Evolutionary conservation across 1,140 invertebrate species (phyloP).

Genomic region (Tetramorium parvispinum): DNA sequence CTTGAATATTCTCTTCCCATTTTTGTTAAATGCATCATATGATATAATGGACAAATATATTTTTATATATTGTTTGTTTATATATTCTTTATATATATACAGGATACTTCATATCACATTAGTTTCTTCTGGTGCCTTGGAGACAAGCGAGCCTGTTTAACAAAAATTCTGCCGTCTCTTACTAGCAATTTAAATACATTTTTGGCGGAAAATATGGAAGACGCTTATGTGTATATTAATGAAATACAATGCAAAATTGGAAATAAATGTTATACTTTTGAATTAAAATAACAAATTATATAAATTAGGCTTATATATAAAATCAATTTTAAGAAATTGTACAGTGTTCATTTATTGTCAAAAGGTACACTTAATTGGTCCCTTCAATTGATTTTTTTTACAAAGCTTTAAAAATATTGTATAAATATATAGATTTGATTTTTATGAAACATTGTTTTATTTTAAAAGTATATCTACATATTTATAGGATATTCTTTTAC

Average conservation of each 20-base stretch:
- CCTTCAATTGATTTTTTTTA: neutral
- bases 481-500: neutral
- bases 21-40: conserved; percentile 6
- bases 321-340: neutral
- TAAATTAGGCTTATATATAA: neutral
- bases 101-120: conserved; percentile 91
- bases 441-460: neutral
- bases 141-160: conserved; percentile 85
- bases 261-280: conserved; percentile 82
- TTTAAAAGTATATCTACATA: neutral
- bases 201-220: conserved; percentile 75
- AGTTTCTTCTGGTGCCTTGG: conserved; percentile 89
- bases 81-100: too few relatives aligned
- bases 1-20: neutral
- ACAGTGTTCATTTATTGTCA: neutral
- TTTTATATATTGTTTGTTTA: too few relatives aligned
- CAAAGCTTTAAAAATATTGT: neutral
- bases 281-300: conserved; percentile 68
- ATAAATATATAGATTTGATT: neutral
- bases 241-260: conserved; percentile 84
- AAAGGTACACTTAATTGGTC: neutral
- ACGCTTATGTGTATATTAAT: conserved; percentile 76
- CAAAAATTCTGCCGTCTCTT: conserved; percentile 81
- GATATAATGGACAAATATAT: neutral
- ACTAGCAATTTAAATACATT: conserved; percentile 82